Conservation (phyloP, 2,797 vertebrate species). For the Eulemur albifrons region DNA sequence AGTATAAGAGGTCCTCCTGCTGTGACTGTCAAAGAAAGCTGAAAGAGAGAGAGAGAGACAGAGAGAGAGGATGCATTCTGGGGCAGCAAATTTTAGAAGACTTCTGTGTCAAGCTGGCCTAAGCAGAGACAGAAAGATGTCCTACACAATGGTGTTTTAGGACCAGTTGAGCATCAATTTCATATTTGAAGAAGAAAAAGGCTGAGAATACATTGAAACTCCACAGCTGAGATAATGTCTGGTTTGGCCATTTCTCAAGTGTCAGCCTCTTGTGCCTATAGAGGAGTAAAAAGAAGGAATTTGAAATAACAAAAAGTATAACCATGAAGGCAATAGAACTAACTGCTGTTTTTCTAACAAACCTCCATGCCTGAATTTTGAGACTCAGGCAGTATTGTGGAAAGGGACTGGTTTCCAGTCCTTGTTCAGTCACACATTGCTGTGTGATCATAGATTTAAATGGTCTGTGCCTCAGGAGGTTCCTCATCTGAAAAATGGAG, state of each 20-base stretch:
- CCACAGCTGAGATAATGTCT: background rate
- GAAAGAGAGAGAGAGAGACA: background rate
- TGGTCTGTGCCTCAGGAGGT: background rate
- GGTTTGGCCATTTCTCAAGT: background rate
- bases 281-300: background rate
- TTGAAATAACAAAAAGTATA: constrained; percentile 15
- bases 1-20: background rate
- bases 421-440: background rate
- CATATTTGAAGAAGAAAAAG: background rate
- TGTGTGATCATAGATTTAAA: background rate
- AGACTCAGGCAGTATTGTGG: background rate
- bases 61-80: background rate
- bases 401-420: background rate
- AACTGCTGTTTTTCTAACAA: constrained; percentile 1
- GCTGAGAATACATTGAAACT: background rate
- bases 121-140: background rate
- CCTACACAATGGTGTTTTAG: background rate
- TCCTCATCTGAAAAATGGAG: constrained; percentile 14
- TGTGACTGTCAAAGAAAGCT: constrained; percentile 1
- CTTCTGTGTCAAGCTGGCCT: background rate
- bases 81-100: constrained; percentile 16
- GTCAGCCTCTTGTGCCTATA: background rate
- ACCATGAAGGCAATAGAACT: background rate
- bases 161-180: background rate
- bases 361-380: background rate